Base-by-base conservation (phyloP, 2,888 invertebrate species). In the Tetropium fuscum region DNA sequence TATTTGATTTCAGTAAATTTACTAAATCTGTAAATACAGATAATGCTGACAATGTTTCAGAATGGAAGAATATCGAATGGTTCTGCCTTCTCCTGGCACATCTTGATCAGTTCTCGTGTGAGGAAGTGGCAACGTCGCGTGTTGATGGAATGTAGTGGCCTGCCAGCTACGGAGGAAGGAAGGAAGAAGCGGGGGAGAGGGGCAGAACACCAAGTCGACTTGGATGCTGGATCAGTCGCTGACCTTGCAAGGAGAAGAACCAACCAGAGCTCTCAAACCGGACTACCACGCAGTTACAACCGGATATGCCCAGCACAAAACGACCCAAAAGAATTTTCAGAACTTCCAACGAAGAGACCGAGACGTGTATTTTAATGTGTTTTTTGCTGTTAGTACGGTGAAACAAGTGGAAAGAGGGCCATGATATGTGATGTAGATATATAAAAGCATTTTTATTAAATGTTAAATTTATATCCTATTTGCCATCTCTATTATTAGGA, bases 181-280 rank as follows among this genome's bases (percentile, higher is more conserved):
- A 80, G 80, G 79, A 80, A 80, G 75, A 76, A 70, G 74, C 70
- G 71, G 58, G 69, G 63, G 64, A 60, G 71, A 66, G 74, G 71
- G 67, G 69, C 43, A 44, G 51, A 58, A 53, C 43, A 47, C 55
- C 58, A 25, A 51, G 58, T 51, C 51, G 27, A 51, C 51, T 51
- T 51, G 51, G 71, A 71, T 76, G 78, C 75, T 77, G 78, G 78
- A 78, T 79, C 80, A 81, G 81, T 81, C 81, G 81, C 81, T 81
- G 80, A 81, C 81, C 81, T 81, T 81, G 81, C 80, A 78, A 79
- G 80, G 79, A 79, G 78, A 51, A 51, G 51, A 51, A 79, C 70
- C 68, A 68, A 64, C 62, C 57, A 63, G 58, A 62, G 48, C 64
- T 66, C 59, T 64, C 63, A 64, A 69, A 69, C 67, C 71, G 69